Evolutionary conservation across 1,140 invertebrate species (phyloP).

Genomic region (Chionoecetes opilio): DNA sequence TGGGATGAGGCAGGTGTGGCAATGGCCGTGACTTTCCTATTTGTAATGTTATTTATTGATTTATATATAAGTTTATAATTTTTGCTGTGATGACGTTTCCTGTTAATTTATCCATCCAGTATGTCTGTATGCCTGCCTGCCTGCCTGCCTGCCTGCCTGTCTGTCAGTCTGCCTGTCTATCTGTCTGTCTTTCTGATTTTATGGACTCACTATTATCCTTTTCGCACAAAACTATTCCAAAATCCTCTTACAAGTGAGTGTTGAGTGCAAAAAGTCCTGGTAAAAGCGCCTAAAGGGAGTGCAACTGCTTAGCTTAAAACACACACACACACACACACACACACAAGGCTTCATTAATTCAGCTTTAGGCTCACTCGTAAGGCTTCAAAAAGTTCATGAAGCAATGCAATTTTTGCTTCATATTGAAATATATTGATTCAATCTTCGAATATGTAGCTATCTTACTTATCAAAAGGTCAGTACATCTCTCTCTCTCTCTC

Average conservation of each 20-base stretch:
- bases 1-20: too few relatives aligned
- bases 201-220: not conserved
- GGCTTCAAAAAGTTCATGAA: not conserved
- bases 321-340: slow-evolving; percentile 27
- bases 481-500: too few relatives aligned
- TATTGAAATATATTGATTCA: too few relatives aligned
- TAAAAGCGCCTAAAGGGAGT: not conserved
- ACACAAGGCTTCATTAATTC: not conserved
- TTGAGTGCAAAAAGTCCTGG: not conserved
- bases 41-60: too few relatives aligned
- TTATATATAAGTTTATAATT: too few relatives aligned
- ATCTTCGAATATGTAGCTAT: not conserved
- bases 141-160: not conserved
- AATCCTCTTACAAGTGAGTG: not conserved
- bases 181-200: not conserved
- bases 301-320: not conserved
- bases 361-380: not conserved
- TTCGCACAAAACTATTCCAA: not conserved
- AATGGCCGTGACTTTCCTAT: too few relatives aligned
- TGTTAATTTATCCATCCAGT: too few relatives aligned
- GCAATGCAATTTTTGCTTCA: too few relatives aligned
- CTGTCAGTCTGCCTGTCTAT: not conserved
- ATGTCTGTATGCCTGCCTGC: too few relatives aligned
- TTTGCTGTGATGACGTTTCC: too few relatives aligned
- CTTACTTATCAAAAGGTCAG: too few relatives aligned